phyloP scores from a whole-genome alignment of 2,113 vertebrate genomes.

The Dissostichus mawsoni region DNA sequence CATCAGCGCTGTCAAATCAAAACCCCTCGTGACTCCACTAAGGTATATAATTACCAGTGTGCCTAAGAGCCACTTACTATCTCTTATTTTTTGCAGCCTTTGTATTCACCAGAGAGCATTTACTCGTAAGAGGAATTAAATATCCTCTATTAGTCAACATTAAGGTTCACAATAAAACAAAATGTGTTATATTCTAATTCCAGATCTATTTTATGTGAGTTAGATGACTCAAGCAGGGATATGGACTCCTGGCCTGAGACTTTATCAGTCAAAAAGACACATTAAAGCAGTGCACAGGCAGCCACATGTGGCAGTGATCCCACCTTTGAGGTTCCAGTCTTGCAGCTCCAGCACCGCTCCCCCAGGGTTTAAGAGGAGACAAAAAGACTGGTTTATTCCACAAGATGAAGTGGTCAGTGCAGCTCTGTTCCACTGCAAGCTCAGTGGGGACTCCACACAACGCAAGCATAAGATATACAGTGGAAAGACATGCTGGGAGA shows the following conservation, averaged over 20 bases:
- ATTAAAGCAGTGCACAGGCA: constrained; percentile 17
- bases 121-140: background rate
- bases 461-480: constrained; percentile 61
- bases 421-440: constrained; percentile 56
- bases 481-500: constrained; percentile 65
- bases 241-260: background rate
- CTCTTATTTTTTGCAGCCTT: constrained; percentile 9
- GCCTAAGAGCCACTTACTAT: constrained; percentile 10
- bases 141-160: background rate
- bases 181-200: background rate
- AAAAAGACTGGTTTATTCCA: constrained; percentile 72
- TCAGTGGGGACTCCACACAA: constrained; percentile 53
- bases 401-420: constrained; percentile 79
- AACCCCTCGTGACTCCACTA: constrained; percentile 27
- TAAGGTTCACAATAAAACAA: constrained; percentile 8
- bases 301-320: constrained; percentile 26
- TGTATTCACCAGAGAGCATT: constrained; percentile 7
- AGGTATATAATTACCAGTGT: constrained; percentile 31
- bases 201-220: constrained; percentile 13
- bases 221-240: background rate
- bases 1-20: constrained; percentile 42
- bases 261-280: constrained; percentile 19
- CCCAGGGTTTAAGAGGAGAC: constrained; percentile 44
- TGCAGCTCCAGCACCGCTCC: constrained; percentile 38
- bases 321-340: constrained; percentile 55